These are phyloP conservation scores for Acanthochromis polyacanthus DNA, from an alignment of 2,113 vertebrate genomes.

Conservation along the genomic window DNA sequence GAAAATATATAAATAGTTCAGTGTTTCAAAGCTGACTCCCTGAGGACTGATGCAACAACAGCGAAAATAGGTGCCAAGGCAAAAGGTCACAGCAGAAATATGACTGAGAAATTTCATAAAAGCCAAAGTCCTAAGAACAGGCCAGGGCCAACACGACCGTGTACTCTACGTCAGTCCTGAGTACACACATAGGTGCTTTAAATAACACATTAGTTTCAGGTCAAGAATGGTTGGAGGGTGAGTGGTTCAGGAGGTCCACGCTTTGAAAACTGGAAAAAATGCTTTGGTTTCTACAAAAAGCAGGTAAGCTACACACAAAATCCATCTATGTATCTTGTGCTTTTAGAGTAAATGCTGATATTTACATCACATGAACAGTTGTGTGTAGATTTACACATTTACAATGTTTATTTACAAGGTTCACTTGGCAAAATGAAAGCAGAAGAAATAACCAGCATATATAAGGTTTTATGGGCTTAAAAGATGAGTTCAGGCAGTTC, in stretches of 20 bases:
- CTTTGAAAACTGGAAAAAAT: slow-evolving; percentile 13
- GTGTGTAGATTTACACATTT: not conserved
- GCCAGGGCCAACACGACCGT: not conserved
- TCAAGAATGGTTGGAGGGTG: not conserved
- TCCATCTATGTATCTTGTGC: no score
- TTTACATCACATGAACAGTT: not conserved
- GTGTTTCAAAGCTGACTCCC: not conserved
- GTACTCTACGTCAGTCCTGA: slow-evolving; percentile 19
- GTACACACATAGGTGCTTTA: slow-evolving; percentile 13
- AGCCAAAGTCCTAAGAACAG: slow-evolving; percentile 18
- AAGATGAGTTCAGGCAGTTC: not conserved
- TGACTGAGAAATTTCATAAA: slow-evolving; percentile 24
- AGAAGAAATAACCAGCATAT: slow-evolving; percentile 18
- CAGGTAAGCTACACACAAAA: not conserved
- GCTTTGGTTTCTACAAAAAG: not conserved
- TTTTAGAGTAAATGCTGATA: no score
- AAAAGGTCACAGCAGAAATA: slow-evolving; percentile 34
- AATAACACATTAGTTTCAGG: slow-evolving; percentile 32
- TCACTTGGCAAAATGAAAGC: not conserved
- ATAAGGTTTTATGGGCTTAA: slow-evolving; percentile 26
- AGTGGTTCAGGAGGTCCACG: not conserved
- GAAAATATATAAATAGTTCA: slow-evolving; percentile 1
- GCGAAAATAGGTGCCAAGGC: not conserved
- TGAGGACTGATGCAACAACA: slow-evolving; percentile 1
- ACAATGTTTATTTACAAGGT: not conserved